Base-by-base conservation (phyloP, 2,797 vertebrate species). In the Helarctos malayanus region DNA sequence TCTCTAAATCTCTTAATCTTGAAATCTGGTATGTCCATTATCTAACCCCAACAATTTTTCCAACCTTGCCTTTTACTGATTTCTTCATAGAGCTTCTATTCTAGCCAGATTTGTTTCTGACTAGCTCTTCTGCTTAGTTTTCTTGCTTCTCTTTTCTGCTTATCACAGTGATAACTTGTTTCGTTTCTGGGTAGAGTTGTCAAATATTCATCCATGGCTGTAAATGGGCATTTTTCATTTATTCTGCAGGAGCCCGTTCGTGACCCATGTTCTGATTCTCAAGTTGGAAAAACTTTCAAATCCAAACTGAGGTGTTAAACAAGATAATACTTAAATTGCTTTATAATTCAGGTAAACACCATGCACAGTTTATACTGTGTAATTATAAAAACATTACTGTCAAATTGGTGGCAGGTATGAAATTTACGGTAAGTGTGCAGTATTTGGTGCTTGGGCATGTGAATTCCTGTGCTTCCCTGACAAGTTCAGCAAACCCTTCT, bases 231-330 rank as follows among this genome's bases (percentile, higher is more conserved):
- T 32, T 79, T 73, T n/a, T 14, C n/a, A 7, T 13, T 38, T 76
- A 7, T 21, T 79, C 27, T 52, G 45, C 14, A 14, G 65, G 32
- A 80, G 54, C 15, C 59, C 49, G 13, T 21, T 2, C 4, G 5
- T 23, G 54, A 85, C 16, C 56, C 56, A 47, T 18, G 27, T 54
- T 92, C 52, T 75, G 45, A 19, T 83, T 84, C 12, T 81, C 19
- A 57, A 85, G 54, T 65, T 27, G 78, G 21, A 57, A 82, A 79
- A 82, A 27, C 35, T 71, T 78, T 15, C 35, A 71, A 47, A 78
- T 81, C 27, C 71, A 78, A 95, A 59, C 9, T 19, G 56, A 91
- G 18, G 61, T 80, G 19, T 84, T 92, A 16, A 85, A 80, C 21
- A 52, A 82, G 57, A 71, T 68, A 84, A n/a, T 29, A 32, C 7